These are phyloP conservation scores for Equus quagga DNA, from an alignment of 2,113 vertebrate genomes.

Conservation along the genomic window DNA sequence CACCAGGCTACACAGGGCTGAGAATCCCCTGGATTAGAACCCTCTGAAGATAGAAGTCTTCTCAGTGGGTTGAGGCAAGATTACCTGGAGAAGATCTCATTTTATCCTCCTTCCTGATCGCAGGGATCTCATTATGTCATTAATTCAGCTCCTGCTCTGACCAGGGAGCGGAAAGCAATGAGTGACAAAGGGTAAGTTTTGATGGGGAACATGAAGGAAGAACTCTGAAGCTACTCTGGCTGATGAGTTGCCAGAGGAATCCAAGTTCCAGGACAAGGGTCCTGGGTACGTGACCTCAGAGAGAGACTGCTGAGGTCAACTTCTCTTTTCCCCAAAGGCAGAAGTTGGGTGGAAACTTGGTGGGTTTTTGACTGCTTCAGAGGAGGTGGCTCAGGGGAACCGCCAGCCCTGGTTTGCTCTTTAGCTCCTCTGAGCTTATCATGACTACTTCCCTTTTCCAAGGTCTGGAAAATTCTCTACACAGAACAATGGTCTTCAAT, in stretches of 20 bases:
- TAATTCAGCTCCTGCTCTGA: no score
- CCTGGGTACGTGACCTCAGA: accelerated
- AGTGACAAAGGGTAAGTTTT: neutral
- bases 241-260: neutral
- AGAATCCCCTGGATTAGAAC: neutral
- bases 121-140: neutral
- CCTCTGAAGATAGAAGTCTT: neutral
- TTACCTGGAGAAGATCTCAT: neutral
- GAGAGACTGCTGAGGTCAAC: neutral
- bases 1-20: neutral
- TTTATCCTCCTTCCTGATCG: neutral
- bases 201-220: neutral
- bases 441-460: neutral
- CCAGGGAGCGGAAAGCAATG: neutral
- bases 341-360: neutral
- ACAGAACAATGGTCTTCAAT: neutral
- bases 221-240: neutral
- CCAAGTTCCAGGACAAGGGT: no score
- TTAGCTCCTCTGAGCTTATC: neutral
- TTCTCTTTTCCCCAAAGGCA: slow-evolving; percentile 37
- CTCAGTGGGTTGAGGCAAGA: neutral
- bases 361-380: neutral
- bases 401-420: neutral
- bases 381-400: neutral
- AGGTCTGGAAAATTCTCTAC: neutral